Conservation (phyloP, 2,888 invertebrate genomes). For the Chaetogeoica ovagalla region DNA sequence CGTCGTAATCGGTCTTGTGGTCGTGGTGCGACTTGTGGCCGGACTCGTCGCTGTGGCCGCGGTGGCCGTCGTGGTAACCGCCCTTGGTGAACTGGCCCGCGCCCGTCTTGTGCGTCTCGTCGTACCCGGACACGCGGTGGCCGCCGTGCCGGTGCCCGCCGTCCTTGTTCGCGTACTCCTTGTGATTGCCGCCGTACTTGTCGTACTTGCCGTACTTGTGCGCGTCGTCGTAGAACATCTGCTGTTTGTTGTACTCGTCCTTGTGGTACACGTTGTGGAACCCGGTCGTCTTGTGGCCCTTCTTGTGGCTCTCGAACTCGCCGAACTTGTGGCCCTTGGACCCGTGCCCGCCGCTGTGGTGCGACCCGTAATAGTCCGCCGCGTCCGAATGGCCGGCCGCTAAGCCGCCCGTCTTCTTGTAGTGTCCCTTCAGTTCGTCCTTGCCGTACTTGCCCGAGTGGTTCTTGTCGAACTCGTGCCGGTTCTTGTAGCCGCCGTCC, state of each 20-base stretch:
- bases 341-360: constrained; percentile 71
- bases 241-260: constrained; percentile 77
- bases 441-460: constrained; percentile 72
- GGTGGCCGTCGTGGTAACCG: constrained; percentile 78
- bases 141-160: constrained; percentile 76
- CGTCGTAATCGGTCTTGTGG: constrained; percentile 75
- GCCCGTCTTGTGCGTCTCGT: constrained; percentile 77
- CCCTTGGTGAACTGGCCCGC: constrained; percentile 80
- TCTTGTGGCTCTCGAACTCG: constrained; percentile 74
- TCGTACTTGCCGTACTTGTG: constrained; percentile 76
- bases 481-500: constrained; percentile 70
- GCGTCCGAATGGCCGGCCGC: constrained; percentile 68
- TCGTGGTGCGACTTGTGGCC: constrained; percentile 75
- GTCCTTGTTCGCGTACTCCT: constrained; percentile 74
- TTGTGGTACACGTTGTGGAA: constrained; percentile 80
- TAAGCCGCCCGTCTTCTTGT: constrained; percentile 68
- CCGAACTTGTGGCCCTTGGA: constrained; percentile 69
- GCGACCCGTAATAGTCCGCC: constrained; percentile 68
- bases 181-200: constrained; percentile 76
- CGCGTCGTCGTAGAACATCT: constrained; percentile 82
- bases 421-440: constrained; percentile 68
- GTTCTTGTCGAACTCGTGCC: constrained; percentile 67
- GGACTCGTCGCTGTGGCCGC: constrained; percentile 76
- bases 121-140: constrained; percentile 74
- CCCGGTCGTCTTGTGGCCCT: constrained; percentile 75